Evolutionary conservation across 2,113 vertebrate genomes (phyloP), one percentile per base, ranked within the genome.

Genomic region (Tachysurus vachellii): DNA sequence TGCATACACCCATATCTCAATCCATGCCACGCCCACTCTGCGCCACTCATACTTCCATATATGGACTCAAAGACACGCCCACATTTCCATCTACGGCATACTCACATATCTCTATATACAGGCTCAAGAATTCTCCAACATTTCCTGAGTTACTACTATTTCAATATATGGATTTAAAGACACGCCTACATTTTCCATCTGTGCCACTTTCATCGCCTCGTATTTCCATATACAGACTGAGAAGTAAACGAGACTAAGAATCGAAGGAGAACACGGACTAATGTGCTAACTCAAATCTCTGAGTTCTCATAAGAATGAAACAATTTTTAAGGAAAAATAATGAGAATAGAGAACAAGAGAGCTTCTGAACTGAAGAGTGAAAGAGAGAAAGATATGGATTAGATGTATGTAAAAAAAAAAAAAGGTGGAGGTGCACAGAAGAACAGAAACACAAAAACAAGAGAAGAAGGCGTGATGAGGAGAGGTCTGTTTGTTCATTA

Each of bases 401-500:
- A 23, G 26, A n/a, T 36, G 57, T 16, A 8, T 28, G 11, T 28
- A 79, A 82, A 16, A 83, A 75, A 8, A 28, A 76, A 53, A 76
- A n/a, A n/a, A 53, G 75, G 5, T 23, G 19, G 26, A 86, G 53
- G 56, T 42, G 50, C 1, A 80, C 11, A 80, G 44, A 50, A 11
- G 73, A n/a, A 42, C 28, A 70, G 66, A 1, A 70, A 2, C 6
- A 31, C 17, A 42, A 50, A 50, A 54, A 73, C 17, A 61, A 59
- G 28, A 61, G 28, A 23, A 84, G 44, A 31, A 54, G 50, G 17
- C 11, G 79, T 68, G 80, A 36, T 64, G 76, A 71, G 70, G 82
- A 77, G 79, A 81, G 84, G 86, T 21, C 76, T 23, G 75, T 54
- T 85, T 71, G 87, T 91, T 92, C 87, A 89, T 91, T 91, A 89